Evolutionary conservation across 2,797 vertebrate species (phyloP).

Genomic region (Hemitrygon akajei): DNA sequence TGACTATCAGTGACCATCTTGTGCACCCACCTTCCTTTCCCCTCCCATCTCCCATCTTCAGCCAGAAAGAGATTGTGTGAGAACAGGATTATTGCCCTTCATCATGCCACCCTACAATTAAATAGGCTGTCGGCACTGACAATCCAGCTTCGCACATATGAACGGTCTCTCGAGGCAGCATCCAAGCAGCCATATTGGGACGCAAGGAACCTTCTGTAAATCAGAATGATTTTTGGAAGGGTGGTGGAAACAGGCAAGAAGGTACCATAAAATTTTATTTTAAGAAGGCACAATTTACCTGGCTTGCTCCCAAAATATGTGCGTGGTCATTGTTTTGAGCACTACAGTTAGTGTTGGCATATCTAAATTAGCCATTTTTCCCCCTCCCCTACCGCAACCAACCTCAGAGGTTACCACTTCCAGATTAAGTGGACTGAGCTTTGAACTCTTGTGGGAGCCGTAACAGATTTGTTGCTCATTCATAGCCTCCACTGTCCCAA

Average conservation of each 20-base stretch:
- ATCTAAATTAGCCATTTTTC: background rate
- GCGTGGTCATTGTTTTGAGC: background rate
- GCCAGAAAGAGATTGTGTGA: background rate
- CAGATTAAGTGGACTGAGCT: background rate
- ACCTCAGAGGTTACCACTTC: too few species aligned
- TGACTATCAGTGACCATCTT: background rate
- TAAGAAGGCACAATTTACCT: background rate
- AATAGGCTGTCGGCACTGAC: background rate
- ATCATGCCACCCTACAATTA: background rate
- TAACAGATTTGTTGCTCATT: background rate
- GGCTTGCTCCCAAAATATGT: background rate
- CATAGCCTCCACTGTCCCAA: too few species aligned
- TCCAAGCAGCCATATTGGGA: too few species aligned
- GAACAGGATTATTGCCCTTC: background rate
- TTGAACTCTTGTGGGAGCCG: background rate
- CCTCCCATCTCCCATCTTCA: background rate
- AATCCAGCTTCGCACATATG: too few species aligned
- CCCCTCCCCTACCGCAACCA: background rate
- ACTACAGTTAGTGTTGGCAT: background rate
- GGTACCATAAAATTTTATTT: background rate
- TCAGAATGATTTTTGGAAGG: background rate
- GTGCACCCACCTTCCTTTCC: background rate
- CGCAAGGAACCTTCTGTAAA: background rate
- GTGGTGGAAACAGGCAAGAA: background rate
- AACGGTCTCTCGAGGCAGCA: background rate